phyloP scores from a whole-genome alignment of 2,797 vertebrate species.

The Enteromius radiatus region DNA sequence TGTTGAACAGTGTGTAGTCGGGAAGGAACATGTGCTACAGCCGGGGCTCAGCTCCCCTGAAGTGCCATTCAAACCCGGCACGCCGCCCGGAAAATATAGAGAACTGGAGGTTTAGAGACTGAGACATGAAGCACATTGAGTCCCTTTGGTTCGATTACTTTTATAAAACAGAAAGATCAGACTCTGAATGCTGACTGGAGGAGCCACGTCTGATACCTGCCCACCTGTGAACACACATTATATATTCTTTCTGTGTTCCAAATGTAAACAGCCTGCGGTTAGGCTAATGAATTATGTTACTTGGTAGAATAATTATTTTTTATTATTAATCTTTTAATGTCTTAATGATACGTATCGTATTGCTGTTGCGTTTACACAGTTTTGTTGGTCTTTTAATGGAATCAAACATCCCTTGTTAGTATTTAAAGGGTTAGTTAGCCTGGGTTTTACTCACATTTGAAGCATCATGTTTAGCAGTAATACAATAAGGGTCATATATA shows the following conservation, averaged over 20 bases:
- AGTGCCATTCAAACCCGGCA: conserved; percentile 19
- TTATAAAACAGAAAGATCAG: conserved; percentile 17
- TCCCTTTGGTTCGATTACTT: conserved; percentile 1
- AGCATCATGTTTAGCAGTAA: no score
- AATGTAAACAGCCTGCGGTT: not conserved
- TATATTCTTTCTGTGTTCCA: not conserved
- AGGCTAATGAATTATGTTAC: not conserved
- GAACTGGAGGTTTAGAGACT: conserved; percentile 7
- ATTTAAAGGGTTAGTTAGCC: not conserved
- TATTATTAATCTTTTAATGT: not conserved
- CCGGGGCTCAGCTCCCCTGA: conserved; percentile 19
- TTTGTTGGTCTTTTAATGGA: not conserved
- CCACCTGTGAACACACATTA: not conserved
- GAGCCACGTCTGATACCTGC: not conserved
- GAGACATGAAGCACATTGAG: not conserved
- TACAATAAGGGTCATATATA: no score
- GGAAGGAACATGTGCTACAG: conserved; percentile 5
- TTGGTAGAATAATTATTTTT: not conserved
- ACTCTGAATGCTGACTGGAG: not conserved
- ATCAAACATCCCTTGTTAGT: not conserved
- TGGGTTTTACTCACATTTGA: no score
- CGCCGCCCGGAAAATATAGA: conserved; percentile 18
- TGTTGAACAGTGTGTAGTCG: conserved; percentile 34
- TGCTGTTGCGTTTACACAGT: not conserved
- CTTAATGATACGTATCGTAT: not conserved